phyloP scores from a whole-genome alignment of 1,140 invertebrate species.

The Rhagoletis pomonella region DNA sequence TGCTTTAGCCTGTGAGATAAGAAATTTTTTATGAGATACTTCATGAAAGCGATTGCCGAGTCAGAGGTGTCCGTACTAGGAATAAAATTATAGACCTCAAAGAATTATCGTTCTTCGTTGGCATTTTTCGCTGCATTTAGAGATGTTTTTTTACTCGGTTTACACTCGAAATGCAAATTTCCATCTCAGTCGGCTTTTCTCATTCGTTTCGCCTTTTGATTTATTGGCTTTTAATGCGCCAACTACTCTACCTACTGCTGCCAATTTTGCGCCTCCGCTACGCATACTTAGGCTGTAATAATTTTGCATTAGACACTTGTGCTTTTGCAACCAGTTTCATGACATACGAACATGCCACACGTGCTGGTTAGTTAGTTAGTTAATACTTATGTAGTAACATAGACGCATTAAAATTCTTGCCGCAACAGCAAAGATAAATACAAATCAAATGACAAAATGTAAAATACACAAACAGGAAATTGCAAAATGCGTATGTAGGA shows the following conservation, averaged over 20 bases:
- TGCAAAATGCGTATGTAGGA: not conserved
- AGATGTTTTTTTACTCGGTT: no score
- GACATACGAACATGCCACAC: not conserved
- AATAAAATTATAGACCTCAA: no score
- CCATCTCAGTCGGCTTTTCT: no score
- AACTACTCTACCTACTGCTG: slow-evolving; percentile 7
- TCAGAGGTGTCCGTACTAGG: no score
- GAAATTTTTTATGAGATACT: no score
- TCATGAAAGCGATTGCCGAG: no score
- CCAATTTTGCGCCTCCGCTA: not conserved
- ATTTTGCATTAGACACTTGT: slow-evolving; percentile 4
- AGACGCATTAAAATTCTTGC: slow-evolving; percentile 40
- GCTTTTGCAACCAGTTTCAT: slow-evolving; percentile 17
- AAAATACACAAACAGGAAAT: slow-evolving; percentile 43
- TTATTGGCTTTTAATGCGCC: slow-evolving; percentile 16
- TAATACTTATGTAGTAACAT: not conserved
- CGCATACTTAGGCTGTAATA: not conserved
- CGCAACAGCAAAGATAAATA: slow-evolving; percentile 12
- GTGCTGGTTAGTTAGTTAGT: slow-evolving; percentile 5
- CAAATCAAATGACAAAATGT: slow-evolving; percentile 22
- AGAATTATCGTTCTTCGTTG: no score
- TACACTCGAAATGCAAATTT: no score
- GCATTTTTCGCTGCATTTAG: no score
- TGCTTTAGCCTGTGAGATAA: no score
- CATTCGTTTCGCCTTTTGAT: no score